Percentiles rank a stretch among this genome's conserved stretches.
Conservation (phyloP, 1,140 invertebrate species). For the Drosophila asahinai region DNA sequence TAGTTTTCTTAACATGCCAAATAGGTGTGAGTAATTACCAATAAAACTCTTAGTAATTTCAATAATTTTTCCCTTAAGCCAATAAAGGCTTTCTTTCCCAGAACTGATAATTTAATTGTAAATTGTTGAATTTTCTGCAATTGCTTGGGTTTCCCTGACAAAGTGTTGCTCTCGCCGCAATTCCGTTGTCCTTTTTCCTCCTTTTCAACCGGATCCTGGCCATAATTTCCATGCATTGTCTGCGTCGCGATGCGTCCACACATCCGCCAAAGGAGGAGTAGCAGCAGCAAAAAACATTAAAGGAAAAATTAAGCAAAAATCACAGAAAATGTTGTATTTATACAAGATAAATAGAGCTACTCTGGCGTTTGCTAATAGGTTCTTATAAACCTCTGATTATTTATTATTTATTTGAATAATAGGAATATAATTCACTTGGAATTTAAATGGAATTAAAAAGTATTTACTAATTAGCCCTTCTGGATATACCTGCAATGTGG, state of each 20-base stretch:
- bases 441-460: no score
- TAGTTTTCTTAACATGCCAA: no score
- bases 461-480: no score
- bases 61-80: neutral
- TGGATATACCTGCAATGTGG: no score
- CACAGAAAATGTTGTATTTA: no score
- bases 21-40: no score
- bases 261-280: constrained; percentile 39
- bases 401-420: neutral
- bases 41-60: no score
- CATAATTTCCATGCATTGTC: constrained; percentile 59
- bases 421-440: neutral
- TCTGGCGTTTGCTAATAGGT: neutral
- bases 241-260: constrained; percentile 25
- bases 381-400: neutral
- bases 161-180: constrained; percentile 26
- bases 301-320: neutral
- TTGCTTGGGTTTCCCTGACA: constrained; percentile 28
- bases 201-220: constrained; percentile 8
- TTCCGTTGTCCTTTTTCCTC: neutral
- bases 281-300: constrained; percentile 10
- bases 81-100: neutral
- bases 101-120: constrained; percentile 18
- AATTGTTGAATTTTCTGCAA: constrained; percentile 10
- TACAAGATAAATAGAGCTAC: no score